Conservation (phyloP, 2,888 invertebrate species). For the Tillus elongatus region DNA sequence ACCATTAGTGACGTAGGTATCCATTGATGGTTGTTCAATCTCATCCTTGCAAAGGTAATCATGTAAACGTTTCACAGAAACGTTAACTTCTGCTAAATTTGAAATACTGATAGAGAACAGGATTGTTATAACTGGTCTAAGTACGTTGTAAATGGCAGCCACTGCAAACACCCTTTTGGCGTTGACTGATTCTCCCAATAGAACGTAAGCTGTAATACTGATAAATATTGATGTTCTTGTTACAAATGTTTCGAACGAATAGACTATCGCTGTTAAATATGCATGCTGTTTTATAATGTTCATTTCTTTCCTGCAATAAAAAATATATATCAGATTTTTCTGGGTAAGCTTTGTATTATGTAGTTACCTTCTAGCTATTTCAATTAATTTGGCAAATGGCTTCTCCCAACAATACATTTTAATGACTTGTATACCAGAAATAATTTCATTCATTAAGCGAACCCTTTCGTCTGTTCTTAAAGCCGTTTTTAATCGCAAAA, state of each 20-base stretch:
- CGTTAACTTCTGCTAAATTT: constrained; percentile 68
- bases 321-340: constrained; percentile 3
- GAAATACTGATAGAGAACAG: constrained; percentile 83
- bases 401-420: constrained; percentile 98
- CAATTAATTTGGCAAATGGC: constrained; percentile 78
- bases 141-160: constrained; percentile 81
- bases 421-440: constrained; percentile 75
- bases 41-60: constrained; percentile 48
- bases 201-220: constrained; percentile 68
- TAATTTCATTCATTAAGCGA: constrained; percentile 60
- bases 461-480: constrained; percentile 57
- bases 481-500: constrained; percentile 46
- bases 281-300: constrained; percentile 63
- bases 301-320: constrained; percentile 54
- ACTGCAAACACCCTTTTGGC: constrained; percentile 82
- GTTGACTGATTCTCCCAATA: constrained; percentile 61
- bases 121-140: constrained; percentile 80
- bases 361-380: constrained; percentile 62
- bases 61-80: constrained; percentile 64
- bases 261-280: constrained; percentile 67
- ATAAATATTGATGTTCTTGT: constrained; percentile 80
- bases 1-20: constrained; percentile 26
- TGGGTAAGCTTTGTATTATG: neutral
- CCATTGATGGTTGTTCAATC: constrained; percentile 24
- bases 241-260: constrained; percentile 80